Conservation (phyloP, 2,888 invertebrate genomes). For the Meandrusa payeni region DNA sequence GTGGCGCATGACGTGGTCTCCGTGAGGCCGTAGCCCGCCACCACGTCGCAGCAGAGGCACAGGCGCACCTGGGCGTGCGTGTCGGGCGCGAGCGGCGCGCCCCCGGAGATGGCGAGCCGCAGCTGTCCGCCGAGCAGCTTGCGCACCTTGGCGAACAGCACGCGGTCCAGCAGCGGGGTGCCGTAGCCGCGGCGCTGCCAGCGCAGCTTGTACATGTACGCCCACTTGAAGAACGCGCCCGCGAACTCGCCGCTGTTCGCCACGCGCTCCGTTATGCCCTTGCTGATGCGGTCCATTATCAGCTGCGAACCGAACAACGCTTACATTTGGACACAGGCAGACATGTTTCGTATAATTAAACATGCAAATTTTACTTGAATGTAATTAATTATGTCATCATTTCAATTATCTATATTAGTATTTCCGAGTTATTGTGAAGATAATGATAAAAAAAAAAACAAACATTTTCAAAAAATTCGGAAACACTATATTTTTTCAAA, state of each 20-base stretch:
- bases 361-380: too few species aligned
- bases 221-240: slow-evolving; percentile 94
- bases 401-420: too few species aligned
- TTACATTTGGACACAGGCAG: too few species aligned
- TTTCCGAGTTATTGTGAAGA: too few species aligned
- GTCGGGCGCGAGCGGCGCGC: slow-evolving; percentile 97
- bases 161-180: slow-evolving; percentile 84
- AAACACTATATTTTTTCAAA: too few species aligned
- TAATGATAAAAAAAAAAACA: too few species aligned
- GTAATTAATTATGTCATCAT: too few species aligned
- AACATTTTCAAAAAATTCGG: neutral
- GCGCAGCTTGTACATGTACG: slow-evolving; percentile 94
- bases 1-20: slow-evolving; percentile 97
- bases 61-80: slow-evolving; percentile 92
- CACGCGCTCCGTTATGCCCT: slow-evolving; percentile 97
- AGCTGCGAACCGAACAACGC: slow-evolving; percentile 82
- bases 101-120: slow-evolving; percentile 94
- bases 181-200: slow-evolving; percentile 92
- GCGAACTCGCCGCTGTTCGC: slow-evolving; percentile 89
- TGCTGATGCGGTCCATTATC: slow-evolving; percentile 98
- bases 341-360: too few species aligned
- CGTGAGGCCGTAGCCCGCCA: slow-evolving; percentile 97
- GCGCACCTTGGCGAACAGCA: slow-evolving; percentile 76
- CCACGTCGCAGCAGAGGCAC: slow-evolving; percentile 93
- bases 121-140: slow-evolving; percentile 93